Evolutionary conservation across 1,140 invertebrate species (phyloP), one percentile per base, ranked within the genome.

Genomic region (Zaprionus ornatus): DNA sequence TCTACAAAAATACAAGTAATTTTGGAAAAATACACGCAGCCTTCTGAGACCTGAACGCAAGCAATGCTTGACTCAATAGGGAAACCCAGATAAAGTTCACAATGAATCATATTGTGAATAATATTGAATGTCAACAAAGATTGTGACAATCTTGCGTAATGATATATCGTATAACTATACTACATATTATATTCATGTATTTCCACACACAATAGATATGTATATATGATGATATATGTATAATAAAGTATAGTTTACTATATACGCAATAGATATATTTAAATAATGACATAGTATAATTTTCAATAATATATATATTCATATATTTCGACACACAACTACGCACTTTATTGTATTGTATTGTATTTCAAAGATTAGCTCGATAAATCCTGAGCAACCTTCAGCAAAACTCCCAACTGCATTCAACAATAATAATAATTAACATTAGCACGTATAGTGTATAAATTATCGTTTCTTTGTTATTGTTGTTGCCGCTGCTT

Each of bases 381-480:
- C 48, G n/a, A 21, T 61, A 59, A 64, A 64, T 66, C 55, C 27
- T 42, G 50, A 48, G 21, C 27, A 45, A 66, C 74, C 68, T 61
- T 62, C 37, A 6, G 15, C 42, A 23, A 70, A 75, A 70, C 62
- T 52, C 19, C 27, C 64, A 59, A 55, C 32, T 67, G 71, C 55
- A 63, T 74, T 70, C 60, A 70, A 57, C 12, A 40, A 32, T 27
- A 45, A 32, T 27, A 45, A 70, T 37, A 27, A 77, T 73, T 62
- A 56, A 67, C 59, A 66, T 57, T 37, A 62, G 48, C 45, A 70
- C 40, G 67, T 45, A 59, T 61, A 17, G 42, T 17, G 60, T 64
- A 71, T 61, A 25, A 65, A 69, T 63, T 66, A 62, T 56, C 27
- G 48, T 37, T 69, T 45, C 40, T 50, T 69, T 72, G 29, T 72